Base-by-base conservation (phyloP, 2,113 vertebrate species). In the Apodemus speciosus region DNA sequence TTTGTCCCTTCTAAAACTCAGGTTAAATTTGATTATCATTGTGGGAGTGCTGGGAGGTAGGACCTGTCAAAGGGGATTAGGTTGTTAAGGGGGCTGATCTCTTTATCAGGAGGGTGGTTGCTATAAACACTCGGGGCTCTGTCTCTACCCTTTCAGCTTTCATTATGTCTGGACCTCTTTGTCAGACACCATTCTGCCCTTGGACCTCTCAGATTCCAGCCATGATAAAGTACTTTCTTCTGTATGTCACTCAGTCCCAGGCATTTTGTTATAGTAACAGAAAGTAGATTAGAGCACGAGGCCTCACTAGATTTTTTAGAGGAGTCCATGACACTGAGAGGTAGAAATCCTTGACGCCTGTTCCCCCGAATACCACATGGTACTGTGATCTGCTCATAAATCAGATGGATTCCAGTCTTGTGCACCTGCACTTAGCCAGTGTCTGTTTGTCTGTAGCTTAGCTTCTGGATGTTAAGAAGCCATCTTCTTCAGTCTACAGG, bases 1-100 rank as follows among this genome's bases (percentile, higher is more conserved):
- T 49, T 90, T 71, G 51, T 77, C 46, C 13, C 25, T 32, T 85
- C 80, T 25, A 43, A 85, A 85, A 51, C 73, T 90, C 53, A 69
- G 38, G 88, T 71, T 79, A 64, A 85, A 71, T 90, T 71, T 32
- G 35, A 72, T 88, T 93, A 27, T 21, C 77, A 76, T 43, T 56
- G 69, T 76, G 58, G 30, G 46, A 75, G 46, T 58, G 46, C 20
- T 89, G 30, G 43, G 85, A 75, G 68, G n/a, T 43, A 5, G 86
- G 86, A 6, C 18, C 46, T 66, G 51, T 84, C 81, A 68, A 32
- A 76, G 86, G 58, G 40, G 46, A 66, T 75, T 62, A 64, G n/a
- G 27, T n/a, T 53, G 46, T n/a, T 75, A 66, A 66, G 58, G 30
- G 58, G 18, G 62, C 23, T 32, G 32, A 53, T 64, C 58, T 53